Evolutionary conservation across 2,888 invertebrate species (phyloP).

Genomic region (Heliconius ismenius): DNA sequence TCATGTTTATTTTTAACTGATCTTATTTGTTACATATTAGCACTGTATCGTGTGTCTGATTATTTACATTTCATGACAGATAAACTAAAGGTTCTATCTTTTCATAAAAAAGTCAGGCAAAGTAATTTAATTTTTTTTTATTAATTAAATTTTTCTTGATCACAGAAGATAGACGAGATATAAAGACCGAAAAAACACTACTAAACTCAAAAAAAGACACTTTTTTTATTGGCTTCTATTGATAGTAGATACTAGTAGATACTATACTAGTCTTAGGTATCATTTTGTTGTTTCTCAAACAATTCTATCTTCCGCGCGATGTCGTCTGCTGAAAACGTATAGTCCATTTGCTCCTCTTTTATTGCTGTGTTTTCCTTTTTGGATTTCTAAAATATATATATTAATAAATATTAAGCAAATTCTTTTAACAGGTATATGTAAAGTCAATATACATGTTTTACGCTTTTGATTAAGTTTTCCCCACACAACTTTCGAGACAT

Average conservation of each 20-base stretch:
- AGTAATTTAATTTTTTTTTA: too few species aligned
- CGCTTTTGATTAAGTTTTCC: too few species aligned
- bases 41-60: background rate
- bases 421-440: background rate
- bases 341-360: slow-evolving; percentile 59
- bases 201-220: too few species aligned
- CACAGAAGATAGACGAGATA: too few species aligned
- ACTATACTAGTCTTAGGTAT: slow-evolving; percentile 23
- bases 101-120: too few species aligned
- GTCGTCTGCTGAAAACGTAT: slow-evolving; percentile 68
- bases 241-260: too few species aligned
- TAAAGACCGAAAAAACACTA: too few species aligned
- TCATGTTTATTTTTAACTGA: background rate
- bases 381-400: slow-evolving; percentile 49
- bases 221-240: too few species aligned
- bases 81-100: too few species aligned
- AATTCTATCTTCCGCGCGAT: slow-evolving; percentile 70
- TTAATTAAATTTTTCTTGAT: too few species aligned
- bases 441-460: background rate
- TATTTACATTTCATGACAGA: too few species aligned
- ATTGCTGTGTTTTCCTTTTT: slow-evolving; percentile 47
- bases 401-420: slow-evolving; percentile 25
- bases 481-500: too few species aligned
- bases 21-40: background rate
- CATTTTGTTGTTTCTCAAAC: slow-evolving; percentile 55